phyloP scores from a whole-genome alignment of 2,888 invertebrate genomes.

The Sepioteuthis lessoniana region DNA sequence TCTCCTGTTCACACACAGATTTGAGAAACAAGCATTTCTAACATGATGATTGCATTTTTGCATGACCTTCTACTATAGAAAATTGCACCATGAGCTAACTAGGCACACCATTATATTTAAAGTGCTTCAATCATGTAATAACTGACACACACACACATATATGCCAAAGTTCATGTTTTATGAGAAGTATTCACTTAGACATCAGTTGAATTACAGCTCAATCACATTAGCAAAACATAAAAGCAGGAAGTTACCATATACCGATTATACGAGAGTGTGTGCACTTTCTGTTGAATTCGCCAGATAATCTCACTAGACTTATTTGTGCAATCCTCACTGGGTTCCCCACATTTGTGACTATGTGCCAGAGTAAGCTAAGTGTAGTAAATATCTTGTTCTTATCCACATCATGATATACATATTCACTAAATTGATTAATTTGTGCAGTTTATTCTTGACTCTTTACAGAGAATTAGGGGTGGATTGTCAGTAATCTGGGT shows the following conservation, averaged over 20 bases:
- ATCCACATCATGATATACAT: no score
- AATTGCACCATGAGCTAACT: background rate
- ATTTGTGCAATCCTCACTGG: no score
- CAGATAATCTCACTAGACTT: no score
- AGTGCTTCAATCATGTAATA: no score
- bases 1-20: background rate
- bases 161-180: background rate
- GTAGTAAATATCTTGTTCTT: no score
- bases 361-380: no score
- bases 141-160: background rate
- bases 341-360: no score
- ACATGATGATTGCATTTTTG: background rate
- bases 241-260: background rate
- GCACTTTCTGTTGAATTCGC: no score
- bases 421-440: no score
- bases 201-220: slow-evolving; percentile 6
- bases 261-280: background rate
- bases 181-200: background rate
- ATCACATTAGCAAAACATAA: background rate
- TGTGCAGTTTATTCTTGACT: no score
- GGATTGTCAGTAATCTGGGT: no score
- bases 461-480: no score
- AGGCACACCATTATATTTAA: background rate
- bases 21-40: background rate
- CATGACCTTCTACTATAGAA: background rate